A percentile compares a stretch with the other conserved stretches of the same genome.
Conservation (phyloP, 2,888 invertebrate species). For the Dryadula phaetusa region DNA sequence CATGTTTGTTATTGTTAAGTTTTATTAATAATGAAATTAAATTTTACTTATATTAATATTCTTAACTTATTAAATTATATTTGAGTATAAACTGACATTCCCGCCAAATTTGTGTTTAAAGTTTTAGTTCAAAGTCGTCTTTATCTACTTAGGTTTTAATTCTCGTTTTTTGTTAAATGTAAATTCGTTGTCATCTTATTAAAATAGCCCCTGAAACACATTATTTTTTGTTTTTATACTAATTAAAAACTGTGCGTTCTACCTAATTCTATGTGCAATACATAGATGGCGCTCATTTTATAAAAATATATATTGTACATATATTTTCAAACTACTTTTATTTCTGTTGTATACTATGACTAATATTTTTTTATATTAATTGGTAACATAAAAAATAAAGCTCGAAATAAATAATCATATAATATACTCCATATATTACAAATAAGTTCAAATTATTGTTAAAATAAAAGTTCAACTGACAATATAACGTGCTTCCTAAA, state of each 20-base stretch:
- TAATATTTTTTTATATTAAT: neutral
- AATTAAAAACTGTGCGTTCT: neutral
- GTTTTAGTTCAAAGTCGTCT: no score
- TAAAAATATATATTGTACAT: neutral
- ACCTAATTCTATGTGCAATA: neutral
- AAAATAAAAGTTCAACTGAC: neutral
- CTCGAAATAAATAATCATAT: neutral
- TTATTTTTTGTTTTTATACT: no score
- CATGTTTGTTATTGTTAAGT: no score
- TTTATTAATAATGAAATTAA: no score
- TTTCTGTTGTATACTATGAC: neutral
- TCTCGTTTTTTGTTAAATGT: no score
- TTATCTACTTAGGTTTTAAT: no score
- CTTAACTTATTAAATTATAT: neutral
- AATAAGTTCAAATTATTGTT: no score
- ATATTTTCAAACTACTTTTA: neutral
- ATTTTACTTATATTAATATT: neutral
- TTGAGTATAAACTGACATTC: neutral
- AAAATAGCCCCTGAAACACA: no score
- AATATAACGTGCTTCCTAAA: constrained; percentile 1
- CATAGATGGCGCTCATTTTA: constrained; percentile 16
- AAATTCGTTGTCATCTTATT: no score
- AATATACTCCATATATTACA: no score
- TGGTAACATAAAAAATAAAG: neutral
- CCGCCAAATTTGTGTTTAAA: constrained; percentile 4